Percentiles rank a stretch among this genome's conserved stretches.
These are phyloP conservation scores for Pocillopora damicornis DNA, from an alignment of 64 coral and sea anemone species.

Conservation along the genomic window DNA sequence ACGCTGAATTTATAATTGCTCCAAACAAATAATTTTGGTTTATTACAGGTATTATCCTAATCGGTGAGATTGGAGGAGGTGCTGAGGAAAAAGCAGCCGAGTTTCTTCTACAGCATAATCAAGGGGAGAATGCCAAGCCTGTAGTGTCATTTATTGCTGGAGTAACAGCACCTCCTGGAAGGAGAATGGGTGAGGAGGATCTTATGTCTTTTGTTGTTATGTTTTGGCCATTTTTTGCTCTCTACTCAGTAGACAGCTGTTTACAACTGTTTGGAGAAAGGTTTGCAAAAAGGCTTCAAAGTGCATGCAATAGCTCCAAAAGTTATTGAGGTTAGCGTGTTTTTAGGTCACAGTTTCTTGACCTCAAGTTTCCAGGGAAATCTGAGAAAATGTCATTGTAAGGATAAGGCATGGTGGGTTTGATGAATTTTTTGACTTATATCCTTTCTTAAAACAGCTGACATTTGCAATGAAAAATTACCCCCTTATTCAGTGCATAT, in stretches of 20 bases:
- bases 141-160: slow-evolving; percentile 94
- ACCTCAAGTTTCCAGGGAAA: no score
- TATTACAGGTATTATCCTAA: slow-evolving; percentile 73
- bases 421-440: no score
- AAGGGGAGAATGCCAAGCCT: slow-evolving; percentile 77
- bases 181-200: slow-evolving; percentile 79
- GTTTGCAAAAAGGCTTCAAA: no score
- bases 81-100: slow-evolving; percentile 92
- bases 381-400: no score
- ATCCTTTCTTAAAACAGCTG: no score
- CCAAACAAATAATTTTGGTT: background rate
- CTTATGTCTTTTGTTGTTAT: background rate
- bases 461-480: no score
- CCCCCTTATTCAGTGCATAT: no score
- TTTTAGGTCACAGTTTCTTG: no score
- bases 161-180: slow-evolving; percentile 90
- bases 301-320: background rate
- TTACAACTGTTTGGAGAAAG: background rate
- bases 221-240: background rate
- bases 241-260: background rate
- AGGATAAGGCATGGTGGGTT: no score
- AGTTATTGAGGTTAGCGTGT: no score
- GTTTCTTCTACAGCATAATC: slow-evolving; percentile 82
- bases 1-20: no score
- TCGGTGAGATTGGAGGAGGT: slow-evolving; percentile 98